Evolutionary conservation across 2,113 vertebrate genomes (phyloP).

Genomic region (Rallus limicola): DNA sequence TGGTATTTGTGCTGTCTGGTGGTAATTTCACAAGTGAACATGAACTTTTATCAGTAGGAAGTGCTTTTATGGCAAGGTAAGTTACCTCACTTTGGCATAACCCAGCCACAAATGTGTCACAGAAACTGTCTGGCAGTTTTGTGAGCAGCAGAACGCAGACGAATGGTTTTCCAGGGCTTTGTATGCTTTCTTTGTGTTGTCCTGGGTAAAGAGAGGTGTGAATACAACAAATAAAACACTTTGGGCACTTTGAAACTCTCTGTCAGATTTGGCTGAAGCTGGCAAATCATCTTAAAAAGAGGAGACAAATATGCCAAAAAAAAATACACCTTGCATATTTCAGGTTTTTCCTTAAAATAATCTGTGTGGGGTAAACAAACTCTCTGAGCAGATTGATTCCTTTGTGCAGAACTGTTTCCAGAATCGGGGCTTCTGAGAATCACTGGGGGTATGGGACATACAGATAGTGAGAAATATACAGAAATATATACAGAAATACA

Average conservation of each 20-base stretch:
- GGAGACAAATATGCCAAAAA: neutral
- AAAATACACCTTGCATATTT: neutral
- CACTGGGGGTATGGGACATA: neutral
- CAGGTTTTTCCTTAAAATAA: neutral
- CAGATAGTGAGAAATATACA: no score
- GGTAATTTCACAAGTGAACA: neutral
- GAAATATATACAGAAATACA: no score
- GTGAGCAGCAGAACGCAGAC: neutral
- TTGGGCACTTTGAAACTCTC: neutral
- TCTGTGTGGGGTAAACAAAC: neutral
- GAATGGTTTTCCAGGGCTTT: neutral
- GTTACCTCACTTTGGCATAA: neutral
- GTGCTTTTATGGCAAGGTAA: neutral
- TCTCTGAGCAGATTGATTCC: neutral
- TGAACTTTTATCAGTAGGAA: neutral
- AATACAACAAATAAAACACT: neutral
- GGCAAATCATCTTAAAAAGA: neutral
- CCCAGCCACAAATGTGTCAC: neutral
- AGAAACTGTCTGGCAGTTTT: neutral
- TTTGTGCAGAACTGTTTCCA: neutral
- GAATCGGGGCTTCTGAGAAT: neutral
- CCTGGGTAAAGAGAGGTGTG: neutral
- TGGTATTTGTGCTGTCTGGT: neutral
- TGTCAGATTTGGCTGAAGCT: neutral
- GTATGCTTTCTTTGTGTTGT: neutral